Percentiles rank a stretch among this genome's conserved stretches.
These are phyloP conservation scores for Crossaster papposus DNA, from an alignment of 53 echinoderm and acorn worm species.

Conservation along the genomic window DNA sequence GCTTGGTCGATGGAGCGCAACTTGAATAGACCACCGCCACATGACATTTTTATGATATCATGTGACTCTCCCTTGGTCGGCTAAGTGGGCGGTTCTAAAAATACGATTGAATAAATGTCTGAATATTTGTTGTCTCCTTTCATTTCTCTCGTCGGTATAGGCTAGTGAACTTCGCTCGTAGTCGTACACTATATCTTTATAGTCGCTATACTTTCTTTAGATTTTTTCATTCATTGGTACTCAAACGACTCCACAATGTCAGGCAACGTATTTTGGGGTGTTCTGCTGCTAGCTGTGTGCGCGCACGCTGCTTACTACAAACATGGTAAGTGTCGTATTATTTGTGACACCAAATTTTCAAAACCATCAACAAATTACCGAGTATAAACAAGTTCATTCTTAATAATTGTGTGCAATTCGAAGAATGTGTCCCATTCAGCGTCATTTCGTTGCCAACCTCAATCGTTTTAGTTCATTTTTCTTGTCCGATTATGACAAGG, in stretches of 20 bases:
- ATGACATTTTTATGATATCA: slow-evolving; percentile 36
- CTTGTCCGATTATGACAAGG: too few relatives aligned
- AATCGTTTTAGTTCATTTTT: too few relatives aligned
- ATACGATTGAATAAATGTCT: neutral
- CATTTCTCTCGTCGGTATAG: neutral
- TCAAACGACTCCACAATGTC: neutral
- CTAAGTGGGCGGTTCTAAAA: slow-evolving; percentile 14
- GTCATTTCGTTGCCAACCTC: too few relatives aligned
- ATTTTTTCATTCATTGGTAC: too few relatives aligned
- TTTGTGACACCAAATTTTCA: neutral
- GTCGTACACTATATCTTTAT: too few relatives aligned
- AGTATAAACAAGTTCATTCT: too few relatives aligned
- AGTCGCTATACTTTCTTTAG: too few relatives aligned
- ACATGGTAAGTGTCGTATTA: neutral
- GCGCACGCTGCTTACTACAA: neutral
- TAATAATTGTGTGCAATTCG: too few relatives aligned
- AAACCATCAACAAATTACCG: too few relatives aligned
- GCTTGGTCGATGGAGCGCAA: neutral
- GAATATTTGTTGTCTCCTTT: neutral
- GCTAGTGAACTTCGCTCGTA: too few relatives aligned
- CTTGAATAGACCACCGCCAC: neutral
- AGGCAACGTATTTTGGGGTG: neutral
- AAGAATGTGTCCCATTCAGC: too few relatives aligned
- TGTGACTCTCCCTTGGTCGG: slow-evolving; percentile 12
- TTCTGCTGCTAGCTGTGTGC: neutral